A percentile compares a stretch with the other conserved stretches of the same genome.
Evolutionary conservation across 2,888 invertebrate species (phyloP).

Genomic region (Protodeltote pygarga): DNA sequence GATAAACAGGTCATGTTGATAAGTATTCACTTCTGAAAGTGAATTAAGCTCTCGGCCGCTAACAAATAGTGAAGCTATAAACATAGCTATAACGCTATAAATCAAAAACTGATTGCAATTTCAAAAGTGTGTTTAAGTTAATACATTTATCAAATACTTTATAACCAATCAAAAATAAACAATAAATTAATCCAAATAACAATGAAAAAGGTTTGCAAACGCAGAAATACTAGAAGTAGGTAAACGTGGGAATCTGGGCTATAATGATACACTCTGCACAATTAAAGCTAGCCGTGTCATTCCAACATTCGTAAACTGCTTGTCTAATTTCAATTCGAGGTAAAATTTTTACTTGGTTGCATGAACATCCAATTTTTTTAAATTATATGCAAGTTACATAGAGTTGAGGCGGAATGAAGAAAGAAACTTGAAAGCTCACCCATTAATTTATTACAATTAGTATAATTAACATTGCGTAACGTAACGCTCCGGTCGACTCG

Average conservation of each 20-base stretch:
- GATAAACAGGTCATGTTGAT: constrained; percentile 30
- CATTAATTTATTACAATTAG: constrained; percentile 75
- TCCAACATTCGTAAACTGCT: constrained; percentile 22
- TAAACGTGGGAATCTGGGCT: constrained; percentile 8
- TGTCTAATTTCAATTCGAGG: constrained; percentile 39
- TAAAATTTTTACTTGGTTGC: constrained; percentile 44
- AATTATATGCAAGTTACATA: constrained; percentile 56
- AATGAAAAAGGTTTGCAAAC: constrained; percentile 19
- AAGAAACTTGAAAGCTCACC: constrained; percentile 67
- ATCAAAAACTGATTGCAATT: background rate
- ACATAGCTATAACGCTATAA: background rate
- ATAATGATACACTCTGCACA: constrained; percentile 12
- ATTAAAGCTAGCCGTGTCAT: constrained; percentile 16
- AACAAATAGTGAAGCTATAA: no score
- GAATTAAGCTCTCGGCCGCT: background rate
- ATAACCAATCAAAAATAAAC: constrained; percentile 30
- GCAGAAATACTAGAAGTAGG: constrained; percentile 18
- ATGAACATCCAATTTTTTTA: constrained; percentile 48
- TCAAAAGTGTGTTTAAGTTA: constrained; percentile 8
- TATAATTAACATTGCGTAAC: constrained; percentile 76
- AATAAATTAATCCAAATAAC: constrained; percentile 37
- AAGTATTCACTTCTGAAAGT: constrained; percentile 7
- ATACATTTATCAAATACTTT: constrained; percentile 20
- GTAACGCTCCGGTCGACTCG: constrained; percentile 59
- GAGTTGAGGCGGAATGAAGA: constrained; percentile 46